These are phyloP conservation scores for Hexactinellida sp. DNA, from an alignment of 37 sponge, comb jelly and placozoan species.

Conservation along the genomic window DNA sequence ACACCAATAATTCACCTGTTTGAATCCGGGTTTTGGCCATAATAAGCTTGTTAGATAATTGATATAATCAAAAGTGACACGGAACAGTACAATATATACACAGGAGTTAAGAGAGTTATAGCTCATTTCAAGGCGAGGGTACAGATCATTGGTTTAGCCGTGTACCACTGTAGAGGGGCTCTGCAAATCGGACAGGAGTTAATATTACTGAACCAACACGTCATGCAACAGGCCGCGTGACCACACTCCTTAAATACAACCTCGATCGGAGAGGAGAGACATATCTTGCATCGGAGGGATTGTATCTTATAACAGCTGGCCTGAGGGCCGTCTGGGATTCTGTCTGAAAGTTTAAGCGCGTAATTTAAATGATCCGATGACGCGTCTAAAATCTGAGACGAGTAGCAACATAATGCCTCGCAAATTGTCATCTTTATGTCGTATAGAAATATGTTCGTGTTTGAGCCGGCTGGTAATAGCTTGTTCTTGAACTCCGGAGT, in stretches of 20 bases:
- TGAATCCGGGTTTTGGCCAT: too few relatives aligned
- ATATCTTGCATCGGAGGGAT: background rate
- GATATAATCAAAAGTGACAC: background rate
- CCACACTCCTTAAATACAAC: slow-evolving; percentile 1
- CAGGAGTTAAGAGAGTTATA: background rate
- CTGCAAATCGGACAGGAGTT: background rate
- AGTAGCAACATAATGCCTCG: background rate
- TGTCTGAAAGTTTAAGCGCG: background rate
- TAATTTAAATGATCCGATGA: background rate
- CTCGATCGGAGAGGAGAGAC: background rate
- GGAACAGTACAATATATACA: background rate
- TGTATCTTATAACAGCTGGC: background rate
- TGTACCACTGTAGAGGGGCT: background rate
- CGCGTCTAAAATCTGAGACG: background rate
- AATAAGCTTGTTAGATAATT: too few relatives aligned
- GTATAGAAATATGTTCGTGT: background rate
- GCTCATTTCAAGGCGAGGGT: background rate
- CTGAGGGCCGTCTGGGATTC: background rate
- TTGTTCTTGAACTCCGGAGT: background rate
- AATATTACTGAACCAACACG: background rate
- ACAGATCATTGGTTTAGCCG: background rate
- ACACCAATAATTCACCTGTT: too few relatives aligned
- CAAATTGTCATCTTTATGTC: slow-evolving; percentile 4
- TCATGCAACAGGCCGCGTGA: background rate
- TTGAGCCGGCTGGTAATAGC: background rate